Evolutionary conservation across 2,888 invertebrate species (phyloP), one percentile per base, ranked within the genome.

Genomic region (Agrotis segetum): DNA sequence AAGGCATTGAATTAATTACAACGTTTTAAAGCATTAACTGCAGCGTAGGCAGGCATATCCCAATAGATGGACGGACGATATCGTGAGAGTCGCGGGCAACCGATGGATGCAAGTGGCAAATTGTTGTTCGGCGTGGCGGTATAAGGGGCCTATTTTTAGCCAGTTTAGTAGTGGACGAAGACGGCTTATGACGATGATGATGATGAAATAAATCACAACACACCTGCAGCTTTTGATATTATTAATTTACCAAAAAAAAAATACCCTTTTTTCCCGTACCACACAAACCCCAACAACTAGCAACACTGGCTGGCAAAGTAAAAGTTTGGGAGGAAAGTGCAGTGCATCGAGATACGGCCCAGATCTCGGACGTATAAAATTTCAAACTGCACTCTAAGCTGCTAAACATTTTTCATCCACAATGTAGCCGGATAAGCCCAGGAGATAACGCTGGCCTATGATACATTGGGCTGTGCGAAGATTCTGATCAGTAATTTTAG

Each of bases 291-390:
- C 14, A 0, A 1, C 11, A 21, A 5, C 56, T 77, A 19, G 79
- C 83, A 82, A 71, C 83, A 72, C 83, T 64, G 58, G 47, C 68
- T 62, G 59, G 82, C 79, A 81, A 85, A 86, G 88, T 79, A 84
- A 88, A 91, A 91, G 77, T 91, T 91, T 84, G 62, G 72, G 64
- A 70, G 82, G 79, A 79, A 87, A 83, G 83, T 82, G 82, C 85
- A 86, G 84, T 84, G 87, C 85, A 88, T 86, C 85, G 82, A 74
- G 87, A 89, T 89, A 86, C 67, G 68, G 71, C 62, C 69, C 65
- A 85, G 83, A 88, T 87, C 82, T 84, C 74, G 82, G 82, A 84
- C 83, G 83, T 85, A 84, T 87, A 88, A 84, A 84, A 88, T 87
- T 88, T 86, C 85, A 87, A 88, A 88, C 86, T 88, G 76, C 79